Evolutionary conservation across 2,888 invertebrate species (phyloP).

Genomic region (Cataglyphis rosenhaueri): DNA sequence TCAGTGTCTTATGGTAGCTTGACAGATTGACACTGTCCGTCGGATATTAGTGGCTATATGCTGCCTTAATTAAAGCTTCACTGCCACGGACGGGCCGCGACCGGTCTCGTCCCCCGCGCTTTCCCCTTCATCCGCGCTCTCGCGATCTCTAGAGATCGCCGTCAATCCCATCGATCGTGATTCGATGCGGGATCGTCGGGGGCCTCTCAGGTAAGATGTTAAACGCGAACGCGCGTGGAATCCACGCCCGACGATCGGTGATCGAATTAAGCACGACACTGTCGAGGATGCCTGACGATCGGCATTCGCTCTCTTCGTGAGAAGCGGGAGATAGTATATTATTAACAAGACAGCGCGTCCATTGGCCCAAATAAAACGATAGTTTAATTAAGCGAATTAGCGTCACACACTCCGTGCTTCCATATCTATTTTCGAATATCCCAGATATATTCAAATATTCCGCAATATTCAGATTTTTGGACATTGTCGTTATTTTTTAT

Average conservation of each 20-base stretch:
- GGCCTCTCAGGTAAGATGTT: constrained; percentile 50
- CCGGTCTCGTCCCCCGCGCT: constrained; percentile 7
- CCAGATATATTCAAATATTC: background rate
- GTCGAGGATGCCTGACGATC: constrained; percentile 71
- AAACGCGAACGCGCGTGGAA: constrained; percentile 61
- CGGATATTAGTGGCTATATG: constrained; percentile 84
- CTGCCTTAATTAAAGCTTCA: constrained; percentile 82
- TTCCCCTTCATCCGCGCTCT: constrained; percentile 23
- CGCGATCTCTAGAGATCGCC: constrained; percentile 65
- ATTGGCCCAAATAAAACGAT: constrained; percentile 44
- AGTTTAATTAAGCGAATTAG: constrained; percentile 63
- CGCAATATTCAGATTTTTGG: background rate
- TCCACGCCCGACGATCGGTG: constrained; percentile 70
- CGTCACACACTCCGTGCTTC: constrained; percentile 7
- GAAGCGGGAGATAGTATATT: constrained; percentile 61
- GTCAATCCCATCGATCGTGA: constrained; percentile 66
- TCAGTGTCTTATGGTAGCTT: constrained; percentile 81
- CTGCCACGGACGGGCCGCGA: constrained; percentile 56
- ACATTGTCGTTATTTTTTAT: background rate
- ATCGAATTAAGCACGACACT: constrained; percentile 74
- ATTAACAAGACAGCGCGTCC: constrained; percentile 46
- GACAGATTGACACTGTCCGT: constrained; percentile 83
- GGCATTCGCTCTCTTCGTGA: constrained; percentile 63
- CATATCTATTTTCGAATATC: background rate
- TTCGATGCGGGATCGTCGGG: constrained; percentile 60